Evolutionary conservation across 1,140 invertebrate species (phyloP).

Genomic region (Hycleus cichorii): DNA sequence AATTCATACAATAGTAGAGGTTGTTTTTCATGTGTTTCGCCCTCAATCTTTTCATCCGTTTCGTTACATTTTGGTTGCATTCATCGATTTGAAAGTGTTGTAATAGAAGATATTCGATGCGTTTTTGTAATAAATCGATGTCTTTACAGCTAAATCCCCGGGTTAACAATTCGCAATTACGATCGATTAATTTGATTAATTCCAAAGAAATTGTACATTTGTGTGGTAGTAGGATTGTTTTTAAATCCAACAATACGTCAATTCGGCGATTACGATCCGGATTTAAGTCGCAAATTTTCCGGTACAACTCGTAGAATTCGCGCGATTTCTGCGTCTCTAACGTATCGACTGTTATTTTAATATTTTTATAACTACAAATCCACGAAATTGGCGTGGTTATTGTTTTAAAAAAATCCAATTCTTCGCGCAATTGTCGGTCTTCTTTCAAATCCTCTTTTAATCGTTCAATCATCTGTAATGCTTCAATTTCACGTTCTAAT

Average conservation of each 20-base stretch:
- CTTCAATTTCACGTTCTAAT: slow-evolving; percentile 56
- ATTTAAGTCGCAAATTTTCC: slow-evolving; percentile 45
- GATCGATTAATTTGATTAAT: slow-evolving; percentile 50
- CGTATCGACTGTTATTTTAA: slow-evolving; percentile 55
- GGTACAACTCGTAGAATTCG: slow-evolving; percentile 52
- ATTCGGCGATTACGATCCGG: slow-evolving; percentile 47
- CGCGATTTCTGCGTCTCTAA: slow-evolving; percentile 56
- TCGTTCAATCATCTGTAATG: slow-evolving; percentile 53
- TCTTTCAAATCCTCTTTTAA: slow-evolving; percentile 49
- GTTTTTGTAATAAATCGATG: slow-evolving; percentile 49
- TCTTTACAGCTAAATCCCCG: slow-evolving; percentile 44
- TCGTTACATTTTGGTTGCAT: slow-evolving; percentile 46
- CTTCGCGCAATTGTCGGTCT: slow-evolving; percentile 46
- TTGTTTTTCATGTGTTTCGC: slow-evolving; percentile 45
- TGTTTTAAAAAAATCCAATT: slow-evolving; percentile 51
- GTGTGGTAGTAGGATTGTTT: slow-evolving; percentile 47
- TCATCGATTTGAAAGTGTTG: slow-evolving; percentile 48
- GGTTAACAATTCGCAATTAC: slow-evolving; percentile 51
- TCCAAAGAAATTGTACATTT: slow-evolving; percentile 48
- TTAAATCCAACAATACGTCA: slow-evolving; percentile 50
- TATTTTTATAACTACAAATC: slow-evolving; percentile 49
- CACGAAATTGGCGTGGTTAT: slow-evolving; percentile 56
- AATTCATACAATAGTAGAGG: slow-evolving; percentile 47
- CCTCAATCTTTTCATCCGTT: slow-evolving; percentile 43
- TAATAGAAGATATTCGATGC: slow-evolving; percentile 48